phyloP scores from a whole-genome alignment of 1,140 invertebrate species.

The Asobara japonica region DNA sequence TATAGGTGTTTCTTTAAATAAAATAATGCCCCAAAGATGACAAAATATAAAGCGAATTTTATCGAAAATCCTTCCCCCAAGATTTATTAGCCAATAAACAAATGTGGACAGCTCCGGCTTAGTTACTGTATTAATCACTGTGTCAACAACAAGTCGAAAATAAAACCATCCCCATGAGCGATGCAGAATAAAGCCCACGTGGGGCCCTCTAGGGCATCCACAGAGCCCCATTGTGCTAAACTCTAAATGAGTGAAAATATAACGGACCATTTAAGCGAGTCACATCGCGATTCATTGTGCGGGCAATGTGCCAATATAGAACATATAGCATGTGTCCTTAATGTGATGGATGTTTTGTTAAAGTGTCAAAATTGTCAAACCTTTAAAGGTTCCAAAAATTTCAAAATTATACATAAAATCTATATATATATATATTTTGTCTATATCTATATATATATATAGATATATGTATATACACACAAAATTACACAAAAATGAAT shows the following conservation, averaged over 20 bases:
- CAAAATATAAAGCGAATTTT: too few relatives aligned
- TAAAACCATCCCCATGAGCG: neutral
- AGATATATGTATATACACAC: too few relatives aligned
- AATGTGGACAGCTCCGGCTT: neutral
- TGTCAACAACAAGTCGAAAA: neutral
- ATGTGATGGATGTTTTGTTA: too few relatives aligned
- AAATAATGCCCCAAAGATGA: too few relatives aligned
- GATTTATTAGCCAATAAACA: neutral
- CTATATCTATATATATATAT: too few relatives aligned
- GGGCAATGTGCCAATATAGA: slow-evolving; percentile 23
- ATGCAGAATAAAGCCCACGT: neutral
- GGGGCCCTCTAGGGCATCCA: neutral
- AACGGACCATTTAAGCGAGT: slow-evolving; percentile 26
- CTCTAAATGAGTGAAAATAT: slow-evolving; percentile 27
- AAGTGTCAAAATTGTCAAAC: too few relatives aligned
- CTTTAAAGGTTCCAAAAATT: too few relatives aligned
- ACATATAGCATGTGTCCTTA: too few relatives aligned
- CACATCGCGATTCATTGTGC: slow-evolving; percentile 29
- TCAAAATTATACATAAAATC: too few relatives aligned
- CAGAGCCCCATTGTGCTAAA: slow-evolving; percentile 22
- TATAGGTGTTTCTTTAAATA: too few relatives aligned
- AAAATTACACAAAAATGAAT: too few relatives aligned
- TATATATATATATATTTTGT: too few relatives aligned
- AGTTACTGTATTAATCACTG: neutral
- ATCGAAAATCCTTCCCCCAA: neutral